Conservation (phyloP, 2,888 invertebrate species). For the Apamea monoglypha region DNA sequence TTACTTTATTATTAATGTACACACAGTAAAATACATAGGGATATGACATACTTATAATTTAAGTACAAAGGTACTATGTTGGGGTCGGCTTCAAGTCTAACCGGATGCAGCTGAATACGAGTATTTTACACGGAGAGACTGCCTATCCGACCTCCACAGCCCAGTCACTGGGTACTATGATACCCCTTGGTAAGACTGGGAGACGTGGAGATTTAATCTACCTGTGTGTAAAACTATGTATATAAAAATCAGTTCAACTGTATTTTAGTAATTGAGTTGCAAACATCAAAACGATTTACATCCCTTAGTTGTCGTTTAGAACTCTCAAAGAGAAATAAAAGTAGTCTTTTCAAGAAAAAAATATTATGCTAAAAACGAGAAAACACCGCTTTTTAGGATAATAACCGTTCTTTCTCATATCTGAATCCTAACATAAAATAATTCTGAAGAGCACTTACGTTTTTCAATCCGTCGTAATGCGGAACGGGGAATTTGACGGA, state of each 20-base stretch:
- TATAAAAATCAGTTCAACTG: background rate
- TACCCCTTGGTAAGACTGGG: too few species aligned
- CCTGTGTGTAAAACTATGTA: background rate
- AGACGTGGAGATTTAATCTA: background rate
- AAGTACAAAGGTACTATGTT: too few species aligned
- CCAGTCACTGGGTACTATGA: too few species aligned
- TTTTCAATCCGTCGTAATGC: constrained; percentile 56
- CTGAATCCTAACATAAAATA: constrained; percentile 36
- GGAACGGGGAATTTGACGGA: constrained; percentile 45
- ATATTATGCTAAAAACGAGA: background rate
- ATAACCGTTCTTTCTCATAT: constrained; percentile 20
- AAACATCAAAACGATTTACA: background rate
- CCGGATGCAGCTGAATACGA: too few species aligned
- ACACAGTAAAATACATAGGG: too few species aligned
- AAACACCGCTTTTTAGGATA: background rate
- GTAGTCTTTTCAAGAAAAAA: background rate
- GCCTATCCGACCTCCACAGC: too few species aligned
- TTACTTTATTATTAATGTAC: too few species aligned
- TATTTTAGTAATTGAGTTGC: background rate
- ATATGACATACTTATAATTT: too few species aligned
- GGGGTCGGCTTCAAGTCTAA: too few species aligned
- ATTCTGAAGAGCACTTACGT: constrained; percentile 52
- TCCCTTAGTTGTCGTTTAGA: too few species aligned
- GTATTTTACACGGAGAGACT: too few species aligned
- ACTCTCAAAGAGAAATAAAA: background rate